Evolutionary conservation across 2,797 vertebrate genomes (phyloP), one percentile per base, ranked within the genome.

Genomic region (Simalia tracyae): DNA sequence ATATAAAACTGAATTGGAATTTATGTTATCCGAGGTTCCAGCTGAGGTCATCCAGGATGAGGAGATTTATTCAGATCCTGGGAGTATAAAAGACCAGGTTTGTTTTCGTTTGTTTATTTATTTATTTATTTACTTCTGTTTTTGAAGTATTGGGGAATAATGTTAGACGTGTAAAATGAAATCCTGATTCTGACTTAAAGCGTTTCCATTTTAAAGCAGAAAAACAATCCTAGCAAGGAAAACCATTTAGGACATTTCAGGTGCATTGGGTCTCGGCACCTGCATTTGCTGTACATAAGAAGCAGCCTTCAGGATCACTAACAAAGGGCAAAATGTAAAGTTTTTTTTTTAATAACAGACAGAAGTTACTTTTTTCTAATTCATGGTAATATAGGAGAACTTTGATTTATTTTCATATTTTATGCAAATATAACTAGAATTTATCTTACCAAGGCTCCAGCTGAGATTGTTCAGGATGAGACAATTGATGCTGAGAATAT

Each of bases 401-500:
- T 81, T 81, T 81, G 36, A 81, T 81, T 81, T 24, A 81, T 81
- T 46, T 81, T 22, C 72, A 81, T 81, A 36, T 81, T 81, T 81
- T 81, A 81, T 81, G 72, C 72, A 81, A 81, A 81, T 42, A 42
- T 81, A 50, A 90, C 84, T 61, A 88, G 15, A 12, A 12, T 90
- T 87, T 61, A 56, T 86, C 2, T 76, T 84, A 63, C 59, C 7
- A 31, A 96, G 59, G 42, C 59, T 85, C 89, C 91, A 24, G 72
- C 86, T 7, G 88, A 96, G 90, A 89, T 86, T 0, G 46, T 95
- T 0, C 84, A 93, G 76, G 94, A 96, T 86, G 89, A 94, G n/a
- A 90, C 95, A 63, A 68, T 72, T 72, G 0, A 1, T 46, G 24
- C 0, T 1, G 17, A 2, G 7, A 86, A 9, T 19, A 5, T 22